These are phyloP conservation scores for Nomada goodeniana DNA, from an alignment of 2,888 invertebrate genomes.

Conservation along the genomic window DNA sequence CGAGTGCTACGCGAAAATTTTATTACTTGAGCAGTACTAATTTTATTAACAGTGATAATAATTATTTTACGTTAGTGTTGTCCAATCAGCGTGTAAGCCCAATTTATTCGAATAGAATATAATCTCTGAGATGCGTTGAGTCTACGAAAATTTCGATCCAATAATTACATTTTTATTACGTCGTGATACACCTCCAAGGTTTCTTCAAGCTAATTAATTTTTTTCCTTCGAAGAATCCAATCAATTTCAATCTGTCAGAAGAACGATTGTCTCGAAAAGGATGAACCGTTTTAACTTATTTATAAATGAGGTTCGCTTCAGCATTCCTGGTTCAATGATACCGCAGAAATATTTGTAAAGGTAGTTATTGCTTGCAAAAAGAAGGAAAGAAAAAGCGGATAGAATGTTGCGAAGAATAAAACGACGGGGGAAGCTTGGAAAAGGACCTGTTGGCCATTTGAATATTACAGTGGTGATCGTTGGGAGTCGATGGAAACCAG, in stretches of 20 bases:
- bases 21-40: not conserved
- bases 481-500: not conserved
- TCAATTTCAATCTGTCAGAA: too few relatives aligned
- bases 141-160: too few relatives aligned
- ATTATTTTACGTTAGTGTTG: not conserved
- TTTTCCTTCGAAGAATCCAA: too few relatives aligned
- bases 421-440: not conserved
- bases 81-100: not conserved
- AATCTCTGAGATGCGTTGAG: not conserved
- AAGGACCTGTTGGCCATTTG: not conserved
- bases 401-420: not conserved
- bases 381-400: too few relatives aligned
- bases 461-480: not conserved
- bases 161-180: too few relatives aligned
- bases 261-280: too few relatives aligned
- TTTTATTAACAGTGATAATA: not conserved
- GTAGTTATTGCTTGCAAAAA: not conserved
- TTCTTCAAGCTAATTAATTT: too few relatives aligned
- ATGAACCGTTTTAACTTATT: too few relatives aligned
- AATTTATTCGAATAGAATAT: too few relatives aligned
- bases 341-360: not conserved
- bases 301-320: not conserved
- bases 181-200: too few relatives aligned
- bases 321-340: not conserved
- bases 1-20: not conserved